Percentiles rank a stretch among this genome's conserved stretches.
These are phyloP conservation scores for Tachina grossa DNA, from an alignment of 2,888 invertebrate species.

Conservation along the genomic window DNA sequence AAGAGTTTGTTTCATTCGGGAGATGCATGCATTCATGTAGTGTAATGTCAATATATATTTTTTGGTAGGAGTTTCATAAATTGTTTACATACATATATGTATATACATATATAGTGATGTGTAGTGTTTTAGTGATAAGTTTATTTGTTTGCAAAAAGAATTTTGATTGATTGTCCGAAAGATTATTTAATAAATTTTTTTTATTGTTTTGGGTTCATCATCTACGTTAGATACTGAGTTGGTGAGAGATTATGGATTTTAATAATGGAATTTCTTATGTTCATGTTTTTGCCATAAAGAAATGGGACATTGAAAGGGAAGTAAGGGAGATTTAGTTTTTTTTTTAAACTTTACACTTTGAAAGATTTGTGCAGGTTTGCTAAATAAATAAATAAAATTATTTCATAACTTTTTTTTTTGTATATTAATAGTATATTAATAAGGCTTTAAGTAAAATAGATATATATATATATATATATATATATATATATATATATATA, in stretches of 20 bases:
- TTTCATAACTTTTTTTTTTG: neutral
- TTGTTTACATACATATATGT: neutral
- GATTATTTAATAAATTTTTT: conserved; percentile 73
- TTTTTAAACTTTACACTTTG: neutral
- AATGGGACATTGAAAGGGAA: conserved; percentile 34
- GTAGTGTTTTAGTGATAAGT: conserved; percentile 42
- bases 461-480: too few relatives aligned
- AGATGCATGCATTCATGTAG: conserved; percentile 56
- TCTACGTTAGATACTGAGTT: conserved; percentile 45
- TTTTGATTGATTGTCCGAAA: conserved; percentile 82
- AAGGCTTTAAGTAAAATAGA: conserved; percentile 21
- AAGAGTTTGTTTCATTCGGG: conserved; percentile 60
- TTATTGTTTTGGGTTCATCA: conserved; percentile 59
- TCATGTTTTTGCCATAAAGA: conserved; percentile 2
- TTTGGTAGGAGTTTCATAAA: neutral
- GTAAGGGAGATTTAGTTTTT: conserved; percentile 10
- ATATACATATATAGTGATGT: conserved; percentile 7
- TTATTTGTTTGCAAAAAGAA: conserved; percentile 72
- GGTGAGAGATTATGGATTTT: conserved; percentile 32
- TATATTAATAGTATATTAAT: conserved; percentile 20
- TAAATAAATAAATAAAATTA: neutral
- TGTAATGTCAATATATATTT: conserved; percentile 6
- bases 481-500: too few relatives aligned
- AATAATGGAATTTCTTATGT: conserved; percentile 3
- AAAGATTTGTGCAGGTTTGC: conserved; percentile 2